Evolutionary conservation across 1,140 invertebrate genomes (phyloP).

Genomic region (Galleria mellonella): DNA sequence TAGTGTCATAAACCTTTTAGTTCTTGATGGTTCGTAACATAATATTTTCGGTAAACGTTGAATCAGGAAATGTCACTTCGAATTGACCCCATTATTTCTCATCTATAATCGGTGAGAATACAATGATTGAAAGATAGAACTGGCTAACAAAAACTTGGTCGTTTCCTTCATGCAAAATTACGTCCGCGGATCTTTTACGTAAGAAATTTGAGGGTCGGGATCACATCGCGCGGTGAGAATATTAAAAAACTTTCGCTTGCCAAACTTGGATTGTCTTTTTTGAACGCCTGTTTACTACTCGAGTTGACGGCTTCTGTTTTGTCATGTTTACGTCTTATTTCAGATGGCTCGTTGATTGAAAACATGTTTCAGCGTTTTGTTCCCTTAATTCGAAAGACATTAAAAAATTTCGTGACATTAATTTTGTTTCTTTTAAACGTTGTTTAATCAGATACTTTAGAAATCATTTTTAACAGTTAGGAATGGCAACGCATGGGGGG

Average conservation of each 20-base stretch:
- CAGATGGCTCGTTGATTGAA: neutral
- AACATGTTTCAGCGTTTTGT: too few relatives aligned
- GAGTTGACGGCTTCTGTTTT: conserved; percentile 24
- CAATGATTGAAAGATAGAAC: conserved; percentile 24
- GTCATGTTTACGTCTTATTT: conserved; percentile 15
- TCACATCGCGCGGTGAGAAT: conserved; percentile 61
- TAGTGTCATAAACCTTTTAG: too few relatives aligned
- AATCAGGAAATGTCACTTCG: too few relatives aligned
- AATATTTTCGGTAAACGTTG: too few relatives aligned
- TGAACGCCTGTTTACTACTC: conserved; percentile 33
- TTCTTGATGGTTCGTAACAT: too few relatives aligned
- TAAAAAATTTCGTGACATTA: too few relatives aligned
- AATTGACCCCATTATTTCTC: too few relatives aligned
- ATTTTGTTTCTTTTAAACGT: too few relatives aligned
- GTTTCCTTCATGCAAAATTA: conserved; percentile 61
- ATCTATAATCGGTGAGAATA: conserved; percentile 9
- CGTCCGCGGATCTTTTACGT: conserved; percentile 35
- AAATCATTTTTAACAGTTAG: too few relatives aligned
- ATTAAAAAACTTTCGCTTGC: conserved; percentile 64
- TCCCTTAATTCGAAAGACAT: too few relatives aligned
- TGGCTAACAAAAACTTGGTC: conserved; percentile 41
- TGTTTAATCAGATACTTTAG: too few relatives aligned
- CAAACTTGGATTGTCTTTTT: conserved; percentile 67
- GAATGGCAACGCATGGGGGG: too few relatives aligned
- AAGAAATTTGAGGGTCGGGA: conserved; percentile 48